Base-by-base conservation (phyloP, 2,888 invertebrate species). In the Barypeithes pellucidus region DNA sequence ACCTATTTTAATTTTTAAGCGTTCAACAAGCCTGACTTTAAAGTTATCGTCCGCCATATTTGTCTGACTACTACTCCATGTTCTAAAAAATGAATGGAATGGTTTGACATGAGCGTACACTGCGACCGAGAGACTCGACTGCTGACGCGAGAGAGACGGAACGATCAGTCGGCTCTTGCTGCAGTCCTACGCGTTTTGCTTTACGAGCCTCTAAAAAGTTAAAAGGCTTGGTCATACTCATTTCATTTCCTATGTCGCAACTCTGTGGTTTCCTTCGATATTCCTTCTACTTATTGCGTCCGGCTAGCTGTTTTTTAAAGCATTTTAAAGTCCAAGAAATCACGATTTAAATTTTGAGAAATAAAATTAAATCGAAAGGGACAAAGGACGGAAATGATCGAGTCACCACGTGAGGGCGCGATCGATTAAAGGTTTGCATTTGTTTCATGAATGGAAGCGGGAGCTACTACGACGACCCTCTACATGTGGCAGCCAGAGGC, bases 1-100 rank as follows among this genome's bases (percentile, higher is more conserved):
- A 95, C 95, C 95, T 87, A 96, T 95, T 92, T 95, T 96, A 87
- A 96, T 95, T 92, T 94, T 95, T 88, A 96, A 91, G 89, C 95
- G 93, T 91, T 96, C 96, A 89, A 95, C 95, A 87, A 94, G 92
- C 90, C 96, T 92, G 88, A 95, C 95, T 91, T 93, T 91, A 91
- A 93, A 93, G 72, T 91, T 92, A 89, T 92, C 93, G 91, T 94
- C 94, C 91, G 94, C 94, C 95, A 95, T 95, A 91, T 94, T 95
- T 92, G 78, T 76, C 69, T 75, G 67, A 69, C 72, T n/a, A 72
- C 77, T 77, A 91, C 92, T 93, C 93, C 93, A 93, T 93, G 81
- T 82, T 82, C 82, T 80, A 83, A 85, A 84, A 84, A 85, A 84
- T 85, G 84, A 85, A 86, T 85, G 85, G 82, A 81, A 81, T 79